phyloP scores from a whole-genome alignment of 2,797 vertebrate species.

The Peromyscus aztecus region DNA sequence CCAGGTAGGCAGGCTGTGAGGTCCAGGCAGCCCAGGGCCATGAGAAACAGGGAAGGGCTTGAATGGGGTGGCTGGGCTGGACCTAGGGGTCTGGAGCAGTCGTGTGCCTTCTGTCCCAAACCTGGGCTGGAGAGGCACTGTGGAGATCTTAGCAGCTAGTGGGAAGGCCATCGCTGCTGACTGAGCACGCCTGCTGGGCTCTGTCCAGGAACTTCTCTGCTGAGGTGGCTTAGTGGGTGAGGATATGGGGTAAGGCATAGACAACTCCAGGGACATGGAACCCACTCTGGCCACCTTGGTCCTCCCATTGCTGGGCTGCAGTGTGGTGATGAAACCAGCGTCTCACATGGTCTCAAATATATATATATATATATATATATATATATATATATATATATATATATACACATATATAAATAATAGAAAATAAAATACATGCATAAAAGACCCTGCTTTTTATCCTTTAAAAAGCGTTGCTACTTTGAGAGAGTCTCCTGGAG shows the following conservation, averaged over 20 bases:
- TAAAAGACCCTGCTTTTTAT: neutral
- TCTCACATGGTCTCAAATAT: neutral
- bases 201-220: accelerated
- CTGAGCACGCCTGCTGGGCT: neutral
- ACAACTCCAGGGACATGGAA: neutral
- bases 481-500: neutral
- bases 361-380: neutral
- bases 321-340: neutral
- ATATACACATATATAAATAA: too few relatives aligned
- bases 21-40: neutral
- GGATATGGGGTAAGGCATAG: neutral
- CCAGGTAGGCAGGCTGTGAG: slow-evolving; percentile 82
- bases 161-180: neutral
- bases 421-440: neutral
- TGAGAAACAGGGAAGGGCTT: neutral
- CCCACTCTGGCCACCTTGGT: accelerated
- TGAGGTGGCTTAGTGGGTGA: neutral
- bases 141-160: accelerated
- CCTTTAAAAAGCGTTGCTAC: neutral
- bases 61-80: accelerated
- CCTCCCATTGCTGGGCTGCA: accelerated
- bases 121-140: neutral
- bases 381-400: too few relatives aligned
- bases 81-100: neutral
- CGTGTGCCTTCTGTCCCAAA: accelerated